These are phyloP conservation scores for Drosophila longiperda DNA, from an alignment of 2,888 invertebrate species.

Conservation along the genomic window DNA sequence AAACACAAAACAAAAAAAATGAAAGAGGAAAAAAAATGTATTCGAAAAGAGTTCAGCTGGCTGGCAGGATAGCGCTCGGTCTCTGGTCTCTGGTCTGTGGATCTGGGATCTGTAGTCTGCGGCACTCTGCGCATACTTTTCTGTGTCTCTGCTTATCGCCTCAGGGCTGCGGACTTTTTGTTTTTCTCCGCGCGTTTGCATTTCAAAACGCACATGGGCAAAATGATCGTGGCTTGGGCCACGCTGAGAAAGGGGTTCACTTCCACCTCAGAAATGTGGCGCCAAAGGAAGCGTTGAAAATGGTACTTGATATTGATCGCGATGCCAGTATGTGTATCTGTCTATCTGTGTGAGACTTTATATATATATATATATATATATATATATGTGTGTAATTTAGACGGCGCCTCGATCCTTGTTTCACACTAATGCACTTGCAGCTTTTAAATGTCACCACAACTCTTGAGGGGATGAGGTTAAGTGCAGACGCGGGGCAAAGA, in stretches of 20 bases:
- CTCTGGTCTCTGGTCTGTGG: constrained; percentile 26
- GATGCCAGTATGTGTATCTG: constrained; percentile 42
- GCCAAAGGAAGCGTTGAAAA: constrained; percentile 74
- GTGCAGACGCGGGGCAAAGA: constrained; percentile 37
- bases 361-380: constrained; percentile 10
- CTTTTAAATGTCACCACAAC: constrained; percentile 75
- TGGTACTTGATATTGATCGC: constrained; percentile 75
- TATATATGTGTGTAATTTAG: constrained; percentile 76
- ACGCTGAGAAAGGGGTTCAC: constrained; percentile 55
- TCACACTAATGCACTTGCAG: constrained; percentile 82
- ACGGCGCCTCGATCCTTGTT: constrained; percentile 83
- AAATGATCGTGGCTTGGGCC: constrained; percentile 38
- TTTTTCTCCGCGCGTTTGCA: constrained; percentile 60
- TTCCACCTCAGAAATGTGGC: constrained; percentile 71
- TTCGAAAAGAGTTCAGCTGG: constrained; percentile 72
- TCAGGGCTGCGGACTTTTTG: constrained; percentile 68
- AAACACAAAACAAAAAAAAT: constrained; percentile 36
- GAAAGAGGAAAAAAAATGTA: constrained; percentile 25
- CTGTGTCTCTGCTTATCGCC: constrained; percentile 70
- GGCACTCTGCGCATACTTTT: constrained; percentile 66
- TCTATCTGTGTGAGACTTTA: constrained; percentile 6
- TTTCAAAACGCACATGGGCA: constrained; percentile 62
- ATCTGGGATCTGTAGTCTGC: constrained; percentile 30
- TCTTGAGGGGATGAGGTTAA: constrained; percentile 31
- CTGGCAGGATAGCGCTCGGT: constrained; percentile 53